Evolutionary conservation across 2,797 vertebrate genomes (phyloP), one percentile per base, ranked within the genome.

Genomic region (Pyrocephalus nanus): DNA sequence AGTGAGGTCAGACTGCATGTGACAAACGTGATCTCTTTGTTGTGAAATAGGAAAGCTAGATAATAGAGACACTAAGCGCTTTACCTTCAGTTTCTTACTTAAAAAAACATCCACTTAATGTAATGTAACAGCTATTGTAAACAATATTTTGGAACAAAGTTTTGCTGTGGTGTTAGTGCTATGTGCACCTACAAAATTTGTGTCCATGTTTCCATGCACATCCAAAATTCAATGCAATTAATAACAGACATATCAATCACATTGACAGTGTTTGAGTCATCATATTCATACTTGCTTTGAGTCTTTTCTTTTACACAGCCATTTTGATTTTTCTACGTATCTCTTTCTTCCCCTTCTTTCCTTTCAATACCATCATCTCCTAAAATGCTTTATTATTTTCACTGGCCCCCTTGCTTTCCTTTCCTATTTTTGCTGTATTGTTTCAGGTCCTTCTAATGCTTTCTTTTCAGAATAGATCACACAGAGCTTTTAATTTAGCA

Each of bases 401-500:
- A 69, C 23, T 65, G 34, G 1, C 15, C 25, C 5, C 27, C 15
- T 75, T 50, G 45, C 12, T 34, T 89, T 45, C 36, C 26, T 65
- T 84, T 84, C 38, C 47, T 92, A 43, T 60, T 88, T 93, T 87
- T 72, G 25, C 21, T 61, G 47, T 84, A 21, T 58, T 21, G 9
- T 20, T 88, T 94, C 11, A 8, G 29, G 11, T 9, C 23, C 21
- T 93, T 91, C 66, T 70, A 69, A 61, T 27, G 25, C 2, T 93
- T 94, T 87, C 20, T 80, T 93, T 92, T 54, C 75, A n/a, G 92
- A 89, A 82, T 60, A 38, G 18, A 55, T 42, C 43, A 87, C 42
- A 53, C 6, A 60, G 2, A 83, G 58, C 83, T 95, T 95, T 95
- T 91, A 93, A 75, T 93, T 93, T 61, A 86, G 27, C 57, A 30